Percentiles rank a stretch among this genome's conserved stretches.
Evolutionary conservation across 1,140 invertebrate genomes (phyloP).

Genomic region (Oreohelix idahoensis): DNA sequence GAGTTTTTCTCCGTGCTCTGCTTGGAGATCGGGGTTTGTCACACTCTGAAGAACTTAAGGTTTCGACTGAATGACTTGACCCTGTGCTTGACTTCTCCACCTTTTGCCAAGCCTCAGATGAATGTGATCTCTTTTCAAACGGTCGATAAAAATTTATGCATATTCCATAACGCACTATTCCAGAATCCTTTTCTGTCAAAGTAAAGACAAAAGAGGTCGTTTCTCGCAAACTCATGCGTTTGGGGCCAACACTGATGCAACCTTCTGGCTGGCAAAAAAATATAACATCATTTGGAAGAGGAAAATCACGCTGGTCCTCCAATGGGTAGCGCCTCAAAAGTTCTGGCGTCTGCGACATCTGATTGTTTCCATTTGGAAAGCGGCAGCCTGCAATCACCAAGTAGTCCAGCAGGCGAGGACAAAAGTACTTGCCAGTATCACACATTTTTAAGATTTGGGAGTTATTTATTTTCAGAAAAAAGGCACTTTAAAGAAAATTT

Average conservation of each 20-base stretch:
- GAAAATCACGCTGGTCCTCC: slow-evolving; percentile 96
- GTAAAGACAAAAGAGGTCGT: slow-evolving; percentile 98
- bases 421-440: slow-evolving; percentile 74
- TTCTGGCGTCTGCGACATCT: slow-evolving; percentile 72
- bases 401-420: slow-evolving; percentile 87
- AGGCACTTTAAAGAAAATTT: background rate
- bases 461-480: background rate
- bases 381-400: slow-evolving; percentile 94
- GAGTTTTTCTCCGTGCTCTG: slow-evolving; percentile 61
- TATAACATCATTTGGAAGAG: slow-evolving; percentile 96
- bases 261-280: slow-evolving; percentile 99
- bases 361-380: slow-evolving; percentile 75
- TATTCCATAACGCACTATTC: slow-evolving; percentile 85
- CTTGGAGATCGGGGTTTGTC: slow-evolving; percentile 60
- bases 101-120: slow-evolving; percentile 50
- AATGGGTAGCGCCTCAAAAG: slow-evolving; percentile 89
- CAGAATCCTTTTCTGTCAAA: slow-evolving; percentile 98
- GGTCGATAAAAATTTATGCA: slow-evolving; percentile 99
- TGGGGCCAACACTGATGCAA: slow-evolving; percentile 90
- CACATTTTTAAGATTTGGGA: background rate
- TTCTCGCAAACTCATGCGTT: slow-evolving; percentile 81
- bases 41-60: slow-evolving; percentile 83
- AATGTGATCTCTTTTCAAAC: slow-evolving; percentile 78
- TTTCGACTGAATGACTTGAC: slow-evolving; percentile 54
- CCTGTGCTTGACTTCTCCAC: slow-evolving; percentile 46